Base-by-base conservation (phyloP, 2,113 vertebrate species). In the Otocyon megalotis region DNA sequence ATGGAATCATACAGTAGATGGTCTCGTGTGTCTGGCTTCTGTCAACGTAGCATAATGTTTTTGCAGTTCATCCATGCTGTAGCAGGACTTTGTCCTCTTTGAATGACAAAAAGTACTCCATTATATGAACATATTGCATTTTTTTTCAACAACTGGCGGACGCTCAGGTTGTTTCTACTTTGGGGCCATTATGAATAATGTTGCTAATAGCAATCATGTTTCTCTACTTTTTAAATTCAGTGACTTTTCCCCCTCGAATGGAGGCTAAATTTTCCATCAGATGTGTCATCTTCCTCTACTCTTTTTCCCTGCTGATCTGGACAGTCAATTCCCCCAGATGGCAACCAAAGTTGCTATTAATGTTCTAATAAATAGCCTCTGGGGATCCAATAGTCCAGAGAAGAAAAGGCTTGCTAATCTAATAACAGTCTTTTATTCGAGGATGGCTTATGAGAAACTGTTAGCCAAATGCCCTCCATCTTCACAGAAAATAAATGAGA, bases 401-500 rank as follows among this genome's bases (percentile, higher is more conserved):
- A 92, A 84, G 79, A 92, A 96, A 77, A 92, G 9, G 1, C 24
- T 76, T 65, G 60, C 71, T 93, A 67, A 97, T 88, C 58, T 93
- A 97, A 60, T 95, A 94, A n/a, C 10, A 80, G 83, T 32, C 63
- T 93, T 95, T 95, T 83, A 82, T 72, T 82, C 65, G 16, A 0
- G 86, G 82, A 77, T 74, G 85, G 72, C 15, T 96, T 95, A 87
- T 94, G 80, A 84, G 93, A 92, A 98, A 96, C 67, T 63, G 28
- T 90, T 96, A 76, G 85, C 79, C 87, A 93, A 94, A 90, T 93
- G 53, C 26, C 54, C 65, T 96, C 74, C 69, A 56, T 88, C 94
- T 74, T 91, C 48, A 60, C 43, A 93, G 77, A 91, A 94, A 93
- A 81, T 56, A 85, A 96, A 88, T 89, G 37, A 88, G 28, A 93